Evolutionary conservation across 2,797 vertebrate genomes (phyloP), one percentile per base, ranked within the genome.

Genomic region (Tauraco hartlaubi): DNA sequence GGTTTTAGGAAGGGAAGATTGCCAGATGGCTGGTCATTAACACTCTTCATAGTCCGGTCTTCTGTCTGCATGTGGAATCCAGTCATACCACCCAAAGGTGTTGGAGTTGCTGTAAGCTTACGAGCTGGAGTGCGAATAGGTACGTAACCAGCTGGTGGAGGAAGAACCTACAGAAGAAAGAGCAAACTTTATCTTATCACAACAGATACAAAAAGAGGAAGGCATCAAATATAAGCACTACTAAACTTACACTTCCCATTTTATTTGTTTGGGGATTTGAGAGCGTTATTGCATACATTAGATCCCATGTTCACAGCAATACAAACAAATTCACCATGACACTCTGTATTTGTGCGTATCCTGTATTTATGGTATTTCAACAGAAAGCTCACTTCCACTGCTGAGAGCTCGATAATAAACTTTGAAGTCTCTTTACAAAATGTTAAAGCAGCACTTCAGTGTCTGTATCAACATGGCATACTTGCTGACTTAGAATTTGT

Each of bases 41-140:
- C 99, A 71, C 99, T 99, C 93, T 99, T 99, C 94, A 99, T 99
- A 41, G 99, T 99, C 54, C 99, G 98, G 88, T 99, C 99, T 97
- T 99, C 99, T 2, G 97, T 98, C 96, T 99, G 99, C 99, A 99
- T 99, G 97, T 99, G 99, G 98, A 99, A 99, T 25, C 99, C 99
- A 4, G 99, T 99, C 99, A 99, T 99, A 18, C 99, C 99, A 5
- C 99, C 99, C 48, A 99, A 98, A 6, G 99, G 99, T 1, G 99
- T 99, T 29, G 99, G 99, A 2, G 99, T 99, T 31, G 99, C 99
- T 0, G 99, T 99, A 77, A 99, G 98, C 77, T 99, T 99, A 23
- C 99, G 99, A 58, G 99, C 99, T 9, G 99, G 99, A 35, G 99
- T 99, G 31, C 99, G 99, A 96, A 99, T 99, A 17, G 99, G 99